Evolutionary conservation across 2,113 vertebrate species (phyloP).

Genomic region (Gila orcuttii): DNA sequence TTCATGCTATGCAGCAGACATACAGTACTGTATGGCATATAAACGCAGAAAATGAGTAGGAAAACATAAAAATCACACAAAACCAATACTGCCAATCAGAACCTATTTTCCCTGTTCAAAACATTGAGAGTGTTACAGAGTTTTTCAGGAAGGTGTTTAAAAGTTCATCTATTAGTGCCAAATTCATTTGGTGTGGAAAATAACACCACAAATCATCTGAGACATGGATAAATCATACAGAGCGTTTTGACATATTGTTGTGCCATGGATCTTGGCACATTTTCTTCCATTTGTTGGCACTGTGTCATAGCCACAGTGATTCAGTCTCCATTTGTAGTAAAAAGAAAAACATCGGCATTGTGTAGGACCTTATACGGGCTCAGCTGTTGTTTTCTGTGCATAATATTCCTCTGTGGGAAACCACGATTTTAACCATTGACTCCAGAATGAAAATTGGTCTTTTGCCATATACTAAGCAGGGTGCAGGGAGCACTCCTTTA

Average conservation of each 20-base stretch:
- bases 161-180: conserved; percentile 35
- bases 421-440: conserved; percentile 25
- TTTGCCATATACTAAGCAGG: conserved; percentile 38
- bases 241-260: conserved; percentile 49
- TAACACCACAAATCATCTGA: conserved; percentile 46
- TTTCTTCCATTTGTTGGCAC: conserved; percentile 48
- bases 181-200: conserved; percentile 39
- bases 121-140: not conserved
- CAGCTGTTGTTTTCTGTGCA: conserved; percentile 52
- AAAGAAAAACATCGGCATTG: conserved; percentile 46
- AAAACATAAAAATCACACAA: not conserved
- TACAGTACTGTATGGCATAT: not conserved
- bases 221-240: conserved; percentile 20
- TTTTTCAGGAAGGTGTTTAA: not conserved
- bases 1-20: not conserved
- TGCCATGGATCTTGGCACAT: conserved; percentile 51
- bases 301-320: conserved; percentile 38
- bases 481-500: conserved; percentile 30
- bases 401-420: conserved; percentile 45
- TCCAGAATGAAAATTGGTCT: conserved; percentile 28
- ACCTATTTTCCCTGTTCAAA: not conserved
- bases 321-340: conserved; percentile 42
- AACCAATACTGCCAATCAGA: not conserved
- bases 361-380: conserved; percentile 50
- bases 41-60: not conserved